A percentile compares a stretch with the other conserved stretches of the same genome.
Conservation (phyloP, 2,113 vertebrate genomes). For the Mola mola region DNA sequence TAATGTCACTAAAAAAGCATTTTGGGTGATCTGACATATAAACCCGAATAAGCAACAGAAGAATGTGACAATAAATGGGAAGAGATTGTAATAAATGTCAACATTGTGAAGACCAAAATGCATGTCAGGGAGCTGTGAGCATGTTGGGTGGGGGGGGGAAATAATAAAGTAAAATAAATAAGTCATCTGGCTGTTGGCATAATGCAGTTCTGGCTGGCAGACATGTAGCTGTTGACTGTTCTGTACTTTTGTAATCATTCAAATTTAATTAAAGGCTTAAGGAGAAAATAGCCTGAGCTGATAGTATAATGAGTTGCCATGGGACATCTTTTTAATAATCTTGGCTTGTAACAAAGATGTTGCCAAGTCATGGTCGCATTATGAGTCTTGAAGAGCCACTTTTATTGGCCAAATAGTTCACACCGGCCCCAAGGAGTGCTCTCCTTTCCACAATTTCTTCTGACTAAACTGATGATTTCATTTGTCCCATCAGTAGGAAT, state of each 20-base stretch:
- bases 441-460: conserved; percentile 54
- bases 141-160: conserved; percentile 15
- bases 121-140: conserved; percentile 38
- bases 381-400: conserved; percentile 60
- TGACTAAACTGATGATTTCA: conserved; percentile 80
- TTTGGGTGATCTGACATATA: conserved; percentile 30
- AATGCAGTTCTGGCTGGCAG: conserved; percentile 70
- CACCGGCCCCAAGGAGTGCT: conserved; percentile 67
- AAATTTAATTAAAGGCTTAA: conserved; percentile 82
- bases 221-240: conserved; percentile 74
- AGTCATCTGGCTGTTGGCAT: conserved; percentile 73
- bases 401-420: conserved; percentile 71
- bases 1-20: conserved; percentile 21
- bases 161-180: conserved; percentile 40
- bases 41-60: conserved; percentile 21
- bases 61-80: conserved; percentile 9
- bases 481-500: conserved; percentile 68
- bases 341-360: conserved; percentile 81
- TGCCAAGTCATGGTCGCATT: conserved; percentile 74
- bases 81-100: conserved; percentile 47
- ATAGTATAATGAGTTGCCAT: conserved; percentile 83
- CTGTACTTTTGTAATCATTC: conserved; percentile 80
- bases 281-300: conserved; percentile 76
- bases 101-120: conserved; percentile 37
- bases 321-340: conserved; percentile 83